phyloP scores from a whole-genome alignment of 2,888 invertebrate species.

The Escarpia spicata region DNA sequence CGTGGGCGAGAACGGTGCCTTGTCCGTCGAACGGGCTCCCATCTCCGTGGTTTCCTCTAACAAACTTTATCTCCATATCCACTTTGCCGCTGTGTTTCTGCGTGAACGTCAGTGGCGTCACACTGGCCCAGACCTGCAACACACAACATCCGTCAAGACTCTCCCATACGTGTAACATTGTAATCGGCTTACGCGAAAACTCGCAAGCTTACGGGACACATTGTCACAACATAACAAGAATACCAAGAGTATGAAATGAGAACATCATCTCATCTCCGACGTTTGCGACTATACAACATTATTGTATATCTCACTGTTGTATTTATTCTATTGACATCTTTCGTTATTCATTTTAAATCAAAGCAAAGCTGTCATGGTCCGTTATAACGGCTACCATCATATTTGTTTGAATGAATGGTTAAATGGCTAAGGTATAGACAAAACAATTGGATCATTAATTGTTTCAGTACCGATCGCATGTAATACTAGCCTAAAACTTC shows the following conservation, averaged over 20 bases:
- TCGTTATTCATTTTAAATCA: not conserved
- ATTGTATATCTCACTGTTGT: not conserved
- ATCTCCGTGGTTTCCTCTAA: conserved; percentile 29
- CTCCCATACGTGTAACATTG: too few species aligned
- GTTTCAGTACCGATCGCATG: not conserved
- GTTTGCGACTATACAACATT: not conserved
- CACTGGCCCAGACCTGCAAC: conserved; percentile 75
- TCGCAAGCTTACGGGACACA: not conserved
- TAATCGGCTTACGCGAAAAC: not conserved
- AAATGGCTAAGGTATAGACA: not conserved
- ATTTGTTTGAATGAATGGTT: not conserved
- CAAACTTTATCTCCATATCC: conserved; percentile 32
- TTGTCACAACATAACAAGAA: not conserved
- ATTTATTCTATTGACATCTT: not conserved
- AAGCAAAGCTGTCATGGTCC: not conserved
- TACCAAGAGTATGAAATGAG: not conserved
- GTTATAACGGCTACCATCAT: not conserved
- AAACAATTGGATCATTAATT: not conserved
- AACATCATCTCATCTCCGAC: not conserved
- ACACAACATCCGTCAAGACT: not conserved
- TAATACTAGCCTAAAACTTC: too few species aligned
- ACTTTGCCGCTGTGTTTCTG: conserved; percentile 1
- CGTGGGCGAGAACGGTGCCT: conserved; percentile 28
- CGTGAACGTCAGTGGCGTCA: conserved; percentile 52
- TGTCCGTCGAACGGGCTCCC: conserved; percentile 28